Evolutionary conservation across 2,797 vertebrate species (phyloP), one percentile per base, ranked within the genome.

Genomic region (Bryconaethiops microstoma): DNA sequence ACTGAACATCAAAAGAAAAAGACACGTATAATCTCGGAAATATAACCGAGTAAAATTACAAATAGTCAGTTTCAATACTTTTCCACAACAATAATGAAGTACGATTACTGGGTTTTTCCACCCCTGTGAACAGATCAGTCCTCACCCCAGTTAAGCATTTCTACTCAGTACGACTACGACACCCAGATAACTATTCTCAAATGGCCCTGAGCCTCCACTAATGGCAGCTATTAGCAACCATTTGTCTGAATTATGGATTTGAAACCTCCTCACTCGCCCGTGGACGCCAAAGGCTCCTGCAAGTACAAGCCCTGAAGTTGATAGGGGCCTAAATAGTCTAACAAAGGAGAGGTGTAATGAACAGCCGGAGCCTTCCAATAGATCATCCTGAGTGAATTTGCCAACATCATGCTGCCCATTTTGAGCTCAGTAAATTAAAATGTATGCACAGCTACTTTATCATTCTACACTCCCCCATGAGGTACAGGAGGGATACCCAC

Each of bases 321-420:
- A 93, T 90, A 88, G 88, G 85, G 87, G 85, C 81, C 89, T 90
- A 92, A 94, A 93, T 87, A 88, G 83, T 89, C 87, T 86, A 90
- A 91, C 90, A 92, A 91, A 92, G 87, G 84, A 81, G 85, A 86
- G 83, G 85, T 87, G 84, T 90, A 92, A 92, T 92, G 88, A 91
- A 91, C 82, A 84, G 82, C 76, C 83, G 76, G 84, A 86, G 84
- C 79, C 83, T 75, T 83, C 84, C 86, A 87, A 92, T 93, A 91
- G 74, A 93, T 95, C 92, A 93, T 89, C 83, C 88, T 88, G 89
- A 91, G 89, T 84, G 84, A 92, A 91, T 92, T 91, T 90, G 89
- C 90, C 90, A 89, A 77, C 89, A 87, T 91, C 90, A 84, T 84
- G 90, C 87, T 88, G 90, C 87, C 80, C 90, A 87, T 87, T 90